These are phyloP conservation scores for Microtus ochrogaster DNA, from an alignment of 2,113 vertebrate species.

Conservation along the genomic window DNA sequence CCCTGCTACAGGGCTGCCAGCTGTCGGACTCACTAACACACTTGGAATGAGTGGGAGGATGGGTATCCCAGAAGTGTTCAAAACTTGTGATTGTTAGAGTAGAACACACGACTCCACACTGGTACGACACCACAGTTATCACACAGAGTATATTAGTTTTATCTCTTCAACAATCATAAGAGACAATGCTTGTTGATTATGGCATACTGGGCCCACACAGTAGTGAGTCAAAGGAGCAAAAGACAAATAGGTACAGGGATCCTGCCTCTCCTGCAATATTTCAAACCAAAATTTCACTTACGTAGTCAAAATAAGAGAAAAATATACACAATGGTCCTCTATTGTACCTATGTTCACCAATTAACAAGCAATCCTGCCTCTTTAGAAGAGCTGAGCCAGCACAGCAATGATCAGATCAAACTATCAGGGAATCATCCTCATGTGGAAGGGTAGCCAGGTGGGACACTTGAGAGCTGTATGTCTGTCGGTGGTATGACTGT, in stretches of 20 bases:
- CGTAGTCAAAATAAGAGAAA: neutral
- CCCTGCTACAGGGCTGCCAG: constrained; percentile 43
- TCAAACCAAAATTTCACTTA: constrained; percentile 37
- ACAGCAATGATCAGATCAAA: neutral
- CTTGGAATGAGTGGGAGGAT: constrained; percentile 23
- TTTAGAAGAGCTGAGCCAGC: neutral
- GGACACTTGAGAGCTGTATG: neutral
- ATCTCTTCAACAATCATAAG: neutral
- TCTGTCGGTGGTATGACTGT: rapidly evolving
- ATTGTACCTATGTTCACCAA: neutral
- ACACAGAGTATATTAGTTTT: neutral
- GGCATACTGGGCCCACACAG: constrained; percentile 50
- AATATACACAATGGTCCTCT: neutral
- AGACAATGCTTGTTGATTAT: neutral
- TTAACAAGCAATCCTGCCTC: neutral
- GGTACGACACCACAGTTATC: too few relatives aligned
- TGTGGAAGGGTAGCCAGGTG: neutral
- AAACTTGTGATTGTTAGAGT: neutral
- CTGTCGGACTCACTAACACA: constrained; percentile 30
- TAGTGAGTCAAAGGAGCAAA: neutral
- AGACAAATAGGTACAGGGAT: neutral
- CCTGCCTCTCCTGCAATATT: neutral
- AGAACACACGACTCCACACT: neutral
- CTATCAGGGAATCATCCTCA: neutral
- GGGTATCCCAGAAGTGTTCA: constrained; percentile 26